Base-by-base conservation (phyloP, 2,113 vertebrate species). In the Microcebus jonahi region DNA sequence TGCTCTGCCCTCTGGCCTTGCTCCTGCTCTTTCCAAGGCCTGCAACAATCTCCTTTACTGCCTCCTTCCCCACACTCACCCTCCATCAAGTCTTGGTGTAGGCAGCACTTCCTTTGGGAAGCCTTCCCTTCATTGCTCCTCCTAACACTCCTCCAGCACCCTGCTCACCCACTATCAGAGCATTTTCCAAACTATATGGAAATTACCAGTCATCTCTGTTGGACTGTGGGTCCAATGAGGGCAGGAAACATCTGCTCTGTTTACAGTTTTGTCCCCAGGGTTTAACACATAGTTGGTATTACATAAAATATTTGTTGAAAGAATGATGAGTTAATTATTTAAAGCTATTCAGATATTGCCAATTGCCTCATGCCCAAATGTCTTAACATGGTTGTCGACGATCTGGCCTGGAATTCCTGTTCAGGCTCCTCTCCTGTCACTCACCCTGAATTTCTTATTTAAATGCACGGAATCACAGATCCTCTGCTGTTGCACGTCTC, bases 231-330 rank as follows among this genome's bases (percentile, higher is more conserved):
- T 86, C 71, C 77, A 77, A 2, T 23, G 84, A 94, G 53, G 4
- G 53, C 63, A 91, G 83, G 68, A 95, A 89, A 91, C 93, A 80
- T 76, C 73, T 87, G 71, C 86, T 93, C 80, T 95, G 90, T 93
- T 96, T 96, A 96, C n/a, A 76, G 18, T 95, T 95, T 86, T 83
- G n/a, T 94, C 89, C 39, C 73, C 12, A 81, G 63, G 83, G 65
- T n/a, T 91, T 91, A 92, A 91, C 53, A 90, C 81, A 73, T 67
- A 95, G 57, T 75, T 91, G 90, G 79, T 90, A 77, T 80, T 59
- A 55, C n/a, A 70, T 89, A 95, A 93, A 86, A 89, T 91, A 89
- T 71, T 97, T 87, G 36, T 84, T 95, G 91, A 97, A 97, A 85
- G 80, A 93, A 87, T 80, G 68, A 87, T 59, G 39, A 89, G 75